Evolutionary conservation across 2,888 invertebrate species (phyloP), one percentile per base, ranked within the genome.

Genomic region (Entomobrya multifasciata): DNA sequence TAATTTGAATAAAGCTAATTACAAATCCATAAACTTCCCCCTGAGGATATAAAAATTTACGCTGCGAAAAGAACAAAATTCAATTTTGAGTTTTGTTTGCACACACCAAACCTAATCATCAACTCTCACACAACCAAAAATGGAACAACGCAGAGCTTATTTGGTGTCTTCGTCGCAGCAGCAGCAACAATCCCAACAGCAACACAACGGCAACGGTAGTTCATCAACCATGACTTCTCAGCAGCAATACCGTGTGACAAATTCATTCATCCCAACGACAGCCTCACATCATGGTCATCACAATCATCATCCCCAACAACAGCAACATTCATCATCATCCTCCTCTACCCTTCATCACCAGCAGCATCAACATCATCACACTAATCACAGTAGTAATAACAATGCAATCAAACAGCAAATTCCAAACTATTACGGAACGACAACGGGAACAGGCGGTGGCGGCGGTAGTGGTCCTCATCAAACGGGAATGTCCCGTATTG

Each of bases 221-320:
- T 86, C 86, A n/a, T 86, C 86, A 76, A 81, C 65, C 86, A 81
- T 81, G 80, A 81, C 86, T 76, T 41, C 76, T 65, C 85, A 87
- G 15, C 82, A 85, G 36, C 81, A 88, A 52, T 87, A 86, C 80
- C 90, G 87, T 74, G 85, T 83, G 49, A 81, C 83, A 81, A 91
- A 89, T 89, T 91, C 90, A 65, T 91, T 91, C 67, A 91, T 91
- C 30, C 90, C 90, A 20, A 87, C 90, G 15, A 86, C 90, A 67
- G 70, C 87, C 25, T 80, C 74, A 3, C 70, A 84, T 36, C 86
- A 83, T 44, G 81, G 85, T 70, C 89, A 90, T 41, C 67, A 84
- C 49, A 76, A 85, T 62, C 74, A 72, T 44, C 77, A 77, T 72
- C 87, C 80, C 30, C 87, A 80, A 5, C 85, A 86, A 25, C 84